Base-by-base conservation (phyloP, 2,797 vertebrate species). In the Ciconia nigra region DNA sequence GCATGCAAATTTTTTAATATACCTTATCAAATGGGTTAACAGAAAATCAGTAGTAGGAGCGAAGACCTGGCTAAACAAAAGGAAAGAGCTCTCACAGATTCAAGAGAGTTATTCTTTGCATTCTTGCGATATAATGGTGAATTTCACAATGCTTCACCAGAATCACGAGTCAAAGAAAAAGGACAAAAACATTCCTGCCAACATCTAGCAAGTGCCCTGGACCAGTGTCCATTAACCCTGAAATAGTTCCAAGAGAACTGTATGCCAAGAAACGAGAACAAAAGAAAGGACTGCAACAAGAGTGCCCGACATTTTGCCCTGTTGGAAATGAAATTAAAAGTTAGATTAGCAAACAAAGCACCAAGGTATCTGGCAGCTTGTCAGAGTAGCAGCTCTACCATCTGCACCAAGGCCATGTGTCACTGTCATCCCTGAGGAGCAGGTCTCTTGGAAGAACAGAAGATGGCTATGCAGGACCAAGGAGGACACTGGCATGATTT, bases 331-430 rank as follows among this genome's bases (percentile, higher is more conserved):
- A 89, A 94, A 74, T 85, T 83, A 83, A 96, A 95, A 89, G 93
- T 96, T 96, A 96, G 92, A 93, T 97, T 93, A 95, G 87, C 84
- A 88, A 86, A 81, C 87, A 83, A 78, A 96, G 55, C 91, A 88
- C 87, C 7, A 31, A 97, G 87, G 72, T 96, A 55, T 78, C 95
- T 97, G 95, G 90, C 96, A 97, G 65, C 87, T 61, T 89, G 74
- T 94, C 94, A 95, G 72, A 39, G 46, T 89, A 94, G 65, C 11
- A 0, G 89, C 93, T 96, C 92, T 92, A 65, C 94, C 94, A 95
- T 95, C 94, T 96, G 94, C 89, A 81, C 90, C 58, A 62, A 94
- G 82, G 87, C 94, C 95, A 94, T 95, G 94, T 96, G 92, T 95
- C 89, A 83, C 79, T 91, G 76, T 54, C 82, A 72, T 93, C 89